phyloP scores from a whole-genome alignment of 2,797 vertebrate species.

The Strix occidentalis region DNA sequence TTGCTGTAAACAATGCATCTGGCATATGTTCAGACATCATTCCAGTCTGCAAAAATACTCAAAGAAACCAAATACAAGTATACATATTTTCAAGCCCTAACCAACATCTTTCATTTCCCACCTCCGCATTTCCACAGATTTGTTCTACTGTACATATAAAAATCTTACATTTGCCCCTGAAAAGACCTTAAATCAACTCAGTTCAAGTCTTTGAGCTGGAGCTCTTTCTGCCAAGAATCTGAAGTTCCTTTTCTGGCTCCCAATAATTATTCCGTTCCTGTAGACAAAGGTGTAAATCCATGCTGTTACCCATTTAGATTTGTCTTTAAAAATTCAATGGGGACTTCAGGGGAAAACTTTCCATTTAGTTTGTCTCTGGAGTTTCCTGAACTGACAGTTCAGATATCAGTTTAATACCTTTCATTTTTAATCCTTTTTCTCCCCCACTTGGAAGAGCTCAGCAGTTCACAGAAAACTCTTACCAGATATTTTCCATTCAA shows the following conservation, averaged over 20 bases:
- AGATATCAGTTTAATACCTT: slow-evolving; percentile 35
- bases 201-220: background rate
- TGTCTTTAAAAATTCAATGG: slow-evolving; percentile 45
- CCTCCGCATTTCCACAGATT: background rate
- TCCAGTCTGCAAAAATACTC: background rate
- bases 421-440: slow-evolving; percentile 49
- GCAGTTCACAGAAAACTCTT: background rate
- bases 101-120: background rate
- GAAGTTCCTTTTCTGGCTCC: slow-evolving; percentile 51
- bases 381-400: slow-evolving; percentile 52
- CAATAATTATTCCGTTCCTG: slow-evolving; percentile 55
- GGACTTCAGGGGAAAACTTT: slow-evolving; percentile 43
- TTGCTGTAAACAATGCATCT: background rate
- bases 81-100: background rate
- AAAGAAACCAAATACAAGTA: background rate
- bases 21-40: background rate
- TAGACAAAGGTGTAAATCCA: slow-evolving; percentile 54
- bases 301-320: slow-evolving; percentile 52
- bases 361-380: slow-evolving; percentile 55
- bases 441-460: slow-evolving; percentile 13
- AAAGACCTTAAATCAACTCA: slow-evolving; percentile 23
- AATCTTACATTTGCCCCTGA: background rate
- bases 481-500: background rate
- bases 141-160: background rate
- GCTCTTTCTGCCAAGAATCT: slow-evolving; percentile 34